Conservation (phyloP, 2,113 vertebrate species). For the Eolophus roseicapilla region DNA sequence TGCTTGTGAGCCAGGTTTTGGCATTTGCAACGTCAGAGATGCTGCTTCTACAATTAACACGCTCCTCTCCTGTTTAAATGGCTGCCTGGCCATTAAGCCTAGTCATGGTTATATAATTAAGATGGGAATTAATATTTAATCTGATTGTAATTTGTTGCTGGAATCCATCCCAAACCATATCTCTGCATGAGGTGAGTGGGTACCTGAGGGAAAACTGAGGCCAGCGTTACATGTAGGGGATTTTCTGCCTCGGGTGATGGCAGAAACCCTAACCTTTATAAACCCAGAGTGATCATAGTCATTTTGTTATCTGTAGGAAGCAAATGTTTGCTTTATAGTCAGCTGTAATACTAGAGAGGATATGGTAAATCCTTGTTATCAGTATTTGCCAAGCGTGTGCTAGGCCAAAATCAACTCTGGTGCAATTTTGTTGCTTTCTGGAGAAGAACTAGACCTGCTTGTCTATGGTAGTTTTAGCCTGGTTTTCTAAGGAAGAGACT, state of each 20-base stretch:
- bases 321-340: conserved; percentile 56
- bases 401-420: conserved; percentile 48
- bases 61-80: conserved; percentile 44
- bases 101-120: conserved; percentile 66
- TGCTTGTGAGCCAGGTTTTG: neutral
- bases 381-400: neutral
- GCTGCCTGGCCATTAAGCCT: conserved; percentile 30
- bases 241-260: conserved; percentile 4
- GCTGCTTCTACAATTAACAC: neutral
- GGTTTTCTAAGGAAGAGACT: neutral
- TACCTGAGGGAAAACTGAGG: neutral
- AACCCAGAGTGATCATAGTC: neutral
- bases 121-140: conserved; percentile 68
- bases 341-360: conserved; percentile 42
- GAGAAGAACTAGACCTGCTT: neutral
- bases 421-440: conserved; percentile 3
- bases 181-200: neutral
- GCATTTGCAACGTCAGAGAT: neutral
- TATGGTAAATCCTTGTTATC: conserved; percentile 65
- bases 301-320: conserved; percentile 67
- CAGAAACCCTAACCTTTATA: conserved; percentile 7
- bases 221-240: neutral
- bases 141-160: conserved; percentile 61
- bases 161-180: conserved; percentile 33
- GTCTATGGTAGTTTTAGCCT: neutral